A percentile compares a stretch with the other conserved stretches of the same genome.
phyloP scores from a whole-genome alignment of 2,113 vertebrate species.

The Pollimyrus isidori region DNA sequence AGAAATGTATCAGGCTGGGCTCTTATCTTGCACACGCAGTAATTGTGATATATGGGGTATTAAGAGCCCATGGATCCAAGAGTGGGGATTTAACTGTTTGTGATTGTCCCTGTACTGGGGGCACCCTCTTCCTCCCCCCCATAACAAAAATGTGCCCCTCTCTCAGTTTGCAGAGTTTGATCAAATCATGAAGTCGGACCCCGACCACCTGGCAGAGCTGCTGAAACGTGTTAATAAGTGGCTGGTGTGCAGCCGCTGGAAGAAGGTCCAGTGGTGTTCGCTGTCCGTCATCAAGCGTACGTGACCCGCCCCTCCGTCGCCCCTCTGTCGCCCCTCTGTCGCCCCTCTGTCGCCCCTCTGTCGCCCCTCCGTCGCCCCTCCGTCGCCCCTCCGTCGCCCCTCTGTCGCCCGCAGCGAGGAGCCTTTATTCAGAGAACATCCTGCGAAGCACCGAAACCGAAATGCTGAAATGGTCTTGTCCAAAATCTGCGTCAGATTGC shows the following conservation, averaged over 20 bases:
- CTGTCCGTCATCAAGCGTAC: constrained; percentile 92
- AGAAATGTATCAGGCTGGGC: neutral
- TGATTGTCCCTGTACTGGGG: neutral
- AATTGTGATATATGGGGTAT: neutral
- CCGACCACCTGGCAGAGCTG: constrained; percentile 86
- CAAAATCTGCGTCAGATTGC: neutral
- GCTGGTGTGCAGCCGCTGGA: constrained; percentile 91
- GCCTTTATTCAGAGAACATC: neutral
- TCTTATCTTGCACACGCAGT: neutral
- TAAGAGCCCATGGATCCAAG: neutral
- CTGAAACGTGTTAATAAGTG: constrained; percentile 89
- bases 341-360: too few relatives aligned
- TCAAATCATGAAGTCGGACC: constrained; percentile 99
- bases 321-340: too few relatives aligned
- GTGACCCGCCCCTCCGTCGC: constrained; percentile 36
- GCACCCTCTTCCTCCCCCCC: neutral
- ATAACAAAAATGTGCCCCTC: neutral
- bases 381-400: too few relatives aligned
- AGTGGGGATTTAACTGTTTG: constrained; percentile 4
- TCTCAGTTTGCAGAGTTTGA: constrained; percentile 94
- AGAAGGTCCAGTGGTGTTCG: constrained; percentile 93
- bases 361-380: too few relatives aligned
- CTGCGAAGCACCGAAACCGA: neutral
- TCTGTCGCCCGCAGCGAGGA: neutral
- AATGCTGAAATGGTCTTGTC: neutral